These are phyloP conservation scores for Sinosuthora webbiana DNA, from an alignment of 2,113 vertebrate species.

Conservation along the genomic window DNA sequence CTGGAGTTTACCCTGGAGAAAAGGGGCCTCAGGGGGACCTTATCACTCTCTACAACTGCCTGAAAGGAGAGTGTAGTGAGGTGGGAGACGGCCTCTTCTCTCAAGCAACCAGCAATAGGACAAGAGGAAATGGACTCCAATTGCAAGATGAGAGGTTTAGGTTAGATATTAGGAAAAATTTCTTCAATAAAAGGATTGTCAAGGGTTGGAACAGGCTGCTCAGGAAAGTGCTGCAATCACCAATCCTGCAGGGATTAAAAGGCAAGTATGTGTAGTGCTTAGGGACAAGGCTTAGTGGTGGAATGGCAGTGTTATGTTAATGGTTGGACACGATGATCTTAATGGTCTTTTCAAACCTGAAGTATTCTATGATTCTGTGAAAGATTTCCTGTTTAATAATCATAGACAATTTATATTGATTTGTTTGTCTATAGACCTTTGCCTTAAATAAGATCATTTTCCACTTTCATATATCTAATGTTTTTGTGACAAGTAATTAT, in stretches of 20 bases:
- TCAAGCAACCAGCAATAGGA: accelerated
- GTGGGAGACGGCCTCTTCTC: background rate
- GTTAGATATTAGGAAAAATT: background rate
- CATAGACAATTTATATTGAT: background rate
- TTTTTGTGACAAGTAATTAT: background rate
- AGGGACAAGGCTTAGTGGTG: background rate
- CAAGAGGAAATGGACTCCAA: background rate
- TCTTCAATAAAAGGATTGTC: background rate
- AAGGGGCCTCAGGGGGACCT: background rate
- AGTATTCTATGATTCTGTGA: background rate
- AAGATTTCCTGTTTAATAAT: background rate
- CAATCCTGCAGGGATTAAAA: background rate
- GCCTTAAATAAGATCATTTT: background rate
- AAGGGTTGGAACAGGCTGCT: background rate
- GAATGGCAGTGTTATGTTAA: background rate
- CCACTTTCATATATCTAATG: background rate
- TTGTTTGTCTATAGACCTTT: background rate
- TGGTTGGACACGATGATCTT: accelerated
- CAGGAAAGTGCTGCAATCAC: background rate
- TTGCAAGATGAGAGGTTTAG: background rate
- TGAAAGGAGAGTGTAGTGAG: background rate
- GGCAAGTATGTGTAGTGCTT: accelerated
- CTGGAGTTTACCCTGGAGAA: background rate
- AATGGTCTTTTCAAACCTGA: background rate
- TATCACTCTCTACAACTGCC: background rate